Base-by-base conservation (phyloP, 2,113 vertebrate species). In the Aldabrachelys gigantea region DNA sequence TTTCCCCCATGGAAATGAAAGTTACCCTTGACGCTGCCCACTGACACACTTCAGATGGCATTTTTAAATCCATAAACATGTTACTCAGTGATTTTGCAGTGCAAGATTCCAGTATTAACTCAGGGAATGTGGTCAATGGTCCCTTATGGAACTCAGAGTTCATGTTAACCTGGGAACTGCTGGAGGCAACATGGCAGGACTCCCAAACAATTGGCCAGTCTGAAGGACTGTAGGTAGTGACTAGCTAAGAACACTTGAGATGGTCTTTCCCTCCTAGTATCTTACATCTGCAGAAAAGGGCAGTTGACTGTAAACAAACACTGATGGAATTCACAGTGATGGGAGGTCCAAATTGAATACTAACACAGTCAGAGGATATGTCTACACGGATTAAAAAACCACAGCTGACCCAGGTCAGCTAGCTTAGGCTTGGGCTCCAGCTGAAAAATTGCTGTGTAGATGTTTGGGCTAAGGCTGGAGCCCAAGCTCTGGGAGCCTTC, bases 1-100 rank as follows among this genome's bases (percentile, higher is more conserved):
- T 95, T 94, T 96, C 94, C 80, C 93, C 94, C 72, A 56, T 92
- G 90, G 97, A 96, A 96, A 96, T 93, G 94, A 97, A 97, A 95
- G 96, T 90, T 72, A 10, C 94, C 94, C 50, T 97, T 96, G 95
- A 95, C 96, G 84, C 78, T 79, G 88, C 87, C 72, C 79, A 75
- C 72, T 91, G 96, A 92, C 96, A 57, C 89, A 91, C 86, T 83
- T 84, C 93, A 93, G 75, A 83, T 96, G 72, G 84, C 72, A 93
- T 95, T 95, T 84, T 90, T 94, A 62, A 25, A 5, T 93, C 94
- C 89, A 13, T 97, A 94, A 97, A 96, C 53, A 80, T 84, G 85
- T 94, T 93, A 38, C 25, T 88, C 80, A 69, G 69, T 97, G 94
- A 92, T 96, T 97, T 96, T 82, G 91, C 56, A 94, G 84, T 91